Evolutionary conservation across 2,888 invertebrate genomes (phyloP), one percentile per base, ranked within the genome.

Genomic region (Torymus texanus): DNA sequence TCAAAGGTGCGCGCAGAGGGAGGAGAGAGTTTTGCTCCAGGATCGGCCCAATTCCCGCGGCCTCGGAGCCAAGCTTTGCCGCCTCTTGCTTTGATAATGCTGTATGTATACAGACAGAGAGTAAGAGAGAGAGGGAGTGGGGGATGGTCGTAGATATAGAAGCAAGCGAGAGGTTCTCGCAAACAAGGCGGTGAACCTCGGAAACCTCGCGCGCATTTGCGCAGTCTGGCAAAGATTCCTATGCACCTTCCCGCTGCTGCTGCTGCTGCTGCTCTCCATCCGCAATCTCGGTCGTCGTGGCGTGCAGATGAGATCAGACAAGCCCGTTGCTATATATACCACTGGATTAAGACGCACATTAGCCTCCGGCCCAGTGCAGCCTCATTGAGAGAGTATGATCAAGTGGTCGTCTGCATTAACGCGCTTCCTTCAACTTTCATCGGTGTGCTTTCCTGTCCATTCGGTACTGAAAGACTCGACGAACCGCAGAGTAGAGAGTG

Each of bases 121-220:
- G 59, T 41, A 13, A 62, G 53, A 62, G 62, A 16, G 4, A 55
- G 53, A 50, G 72, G 61, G 41, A 50, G 24, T 50, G 70, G 2
- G 70, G 59, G 56, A 18, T 58, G 59, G 24, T 11, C 21, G 41
- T 41, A 8, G 41, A 41, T 41, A 41, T 41, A 53, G 61, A 21
- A 50, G 13, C 16, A 11, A 13, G 29, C 12, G 12, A 51, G 61
- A 68, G 59, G 55, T 29, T 2, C 53, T 50, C 50, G 67, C 75
- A 77, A 71, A 77, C 76, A 77, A 70, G 58, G 76, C 65, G 71
- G 76, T 58, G 24, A 71, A 71, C 65, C 76, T 70, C 70, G 55
- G 62, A 56, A 66, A 75, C 75, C 75, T 75, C 75, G 65, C 53
- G 65, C 53, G 65, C 65, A 74, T 74, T 74, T 63, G 74, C 74